A percentile compares a stretch with the other conserved stretches of the same genome.
Evolutionary conservation across 2,888 invertebrate species (phyloP).

Genomic region (Euplexia lucipara): DNA sequence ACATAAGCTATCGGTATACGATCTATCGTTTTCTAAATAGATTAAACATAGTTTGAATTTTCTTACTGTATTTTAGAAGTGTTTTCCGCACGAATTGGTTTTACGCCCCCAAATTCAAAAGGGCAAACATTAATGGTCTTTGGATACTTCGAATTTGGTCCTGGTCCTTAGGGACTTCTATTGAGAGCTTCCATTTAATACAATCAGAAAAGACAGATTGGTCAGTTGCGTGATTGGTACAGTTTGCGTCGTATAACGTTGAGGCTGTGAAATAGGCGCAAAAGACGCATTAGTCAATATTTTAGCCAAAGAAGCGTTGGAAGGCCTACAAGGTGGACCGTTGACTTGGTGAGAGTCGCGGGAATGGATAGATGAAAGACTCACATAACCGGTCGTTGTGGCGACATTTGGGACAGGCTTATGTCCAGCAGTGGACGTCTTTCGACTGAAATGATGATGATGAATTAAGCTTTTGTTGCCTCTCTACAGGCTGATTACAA

Average conservation of each 20-base stretch:
- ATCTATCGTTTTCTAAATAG: neutral
- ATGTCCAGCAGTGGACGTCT: too few relatives aligned
- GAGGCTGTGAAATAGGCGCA: too few relatives aligned
- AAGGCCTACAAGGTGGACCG: too few relatives aligned
- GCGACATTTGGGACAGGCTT: too few relatives aligned
- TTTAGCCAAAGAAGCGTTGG: too few relatives aligned
- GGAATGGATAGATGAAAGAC: too few relatives aligned
- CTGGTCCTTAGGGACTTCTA: conserved; percentile 7
- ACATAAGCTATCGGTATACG: neutral
- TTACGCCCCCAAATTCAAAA: neutral
- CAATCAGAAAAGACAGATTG: conserved; percentile 35
- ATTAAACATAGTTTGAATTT: conserved; percentile 12
- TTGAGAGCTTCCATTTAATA: conserved; percentile 8
- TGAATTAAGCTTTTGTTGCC: too few relatives aligned
- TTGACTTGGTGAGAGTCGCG: too few relatives aligned
- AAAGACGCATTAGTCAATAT: too few relatives aligned
- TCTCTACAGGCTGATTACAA: too few relatives aligned
- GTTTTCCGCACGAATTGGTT: neutral
- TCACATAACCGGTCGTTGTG: too few relatives aligned
- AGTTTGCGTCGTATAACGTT: neutral
- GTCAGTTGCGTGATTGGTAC: conserved; percentile 31
- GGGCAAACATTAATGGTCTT: neutral
- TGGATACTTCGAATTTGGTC: conserved; percentile 9
- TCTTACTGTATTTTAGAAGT: neutral
- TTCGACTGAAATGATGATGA: too few relatives aligned